A percentile compares a stretch with the other conserved stretches of the same genome.
phyloP scores from a whole-genome alignment of 2,797 vertebrate species.

The Neomorphus geoffroyi region DNA sequence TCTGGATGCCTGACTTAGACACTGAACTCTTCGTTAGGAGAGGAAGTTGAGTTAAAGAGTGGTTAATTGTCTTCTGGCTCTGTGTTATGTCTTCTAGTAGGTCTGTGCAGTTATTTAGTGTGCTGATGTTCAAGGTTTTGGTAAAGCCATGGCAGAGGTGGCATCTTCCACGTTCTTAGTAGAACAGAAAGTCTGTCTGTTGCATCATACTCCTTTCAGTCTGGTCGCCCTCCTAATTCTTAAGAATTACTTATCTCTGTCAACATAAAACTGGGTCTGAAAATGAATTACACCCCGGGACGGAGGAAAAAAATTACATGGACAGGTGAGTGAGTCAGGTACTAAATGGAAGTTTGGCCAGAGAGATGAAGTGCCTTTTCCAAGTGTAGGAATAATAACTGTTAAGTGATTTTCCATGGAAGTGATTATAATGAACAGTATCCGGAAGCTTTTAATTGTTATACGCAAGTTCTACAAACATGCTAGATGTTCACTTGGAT shows the following conservation, averaged over 20 bases:
- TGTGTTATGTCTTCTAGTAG: neutral
- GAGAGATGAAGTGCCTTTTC: conserved; percentile 15
- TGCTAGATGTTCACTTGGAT: neutral
- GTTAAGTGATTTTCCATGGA: neutral
- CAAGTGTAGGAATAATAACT: neutral
- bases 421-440: neutral
- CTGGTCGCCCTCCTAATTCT: neutral
- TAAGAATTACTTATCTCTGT: neutral
- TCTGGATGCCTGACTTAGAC: neutral
- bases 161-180: neutral
- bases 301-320: neutral
- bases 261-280: neutral
- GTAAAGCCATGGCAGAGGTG: neutral
- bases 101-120: neutral
- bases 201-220: neutral
- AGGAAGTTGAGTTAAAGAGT: neutral
- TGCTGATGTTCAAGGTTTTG: neutral
- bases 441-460: conserved; percentile 25
- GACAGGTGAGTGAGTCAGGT: neutral
- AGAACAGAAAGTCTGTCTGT: neutral
- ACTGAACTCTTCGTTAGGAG: neutral
- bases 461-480: neutral
- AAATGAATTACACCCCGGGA: neutral
- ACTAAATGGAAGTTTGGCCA: neutral
- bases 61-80: neutral